phyloP scores from a whole-genome alignment of 2,888 invertebrate species.

The Tillus elongatus region DNA sequence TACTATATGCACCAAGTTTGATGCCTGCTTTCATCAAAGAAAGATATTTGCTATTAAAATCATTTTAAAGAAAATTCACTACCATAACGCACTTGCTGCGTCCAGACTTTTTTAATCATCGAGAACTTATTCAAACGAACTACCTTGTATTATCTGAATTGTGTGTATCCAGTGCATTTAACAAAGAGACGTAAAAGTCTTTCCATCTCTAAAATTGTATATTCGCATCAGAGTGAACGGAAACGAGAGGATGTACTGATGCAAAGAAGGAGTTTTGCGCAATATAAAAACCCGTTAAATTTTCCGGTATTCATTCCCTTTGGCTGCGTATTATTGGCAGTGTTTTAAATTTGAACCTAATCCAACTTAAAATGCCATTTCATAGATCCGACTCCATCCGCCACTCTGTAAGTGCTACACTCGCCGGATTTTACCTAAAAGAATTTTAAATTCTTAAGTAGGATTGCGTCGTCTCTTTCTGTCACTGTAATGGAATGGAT shows the following conservation, averaged over 20 bases:
- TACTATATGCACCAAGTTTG: too few species aligned
- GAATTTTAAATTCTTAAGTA: constrained; percentile 45
- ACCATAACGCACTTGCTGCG: too few species aligned
- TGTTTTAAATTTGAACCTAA: constrained; percentile 45
- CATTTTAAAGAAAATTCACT: too few species aligned
- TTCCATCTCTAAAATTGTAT: too few species aligned
- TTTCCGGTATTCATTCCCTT: constrained; percentile 34
- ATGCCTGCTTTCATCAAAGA: too few species aligned
- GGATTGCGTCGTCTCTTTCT: constrained; percentile 25
- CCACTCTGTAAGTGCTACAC: constrained; percentile 38
- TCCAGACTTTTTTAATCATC: too few species aligned
- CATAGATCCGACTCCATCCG: constrained; percentile 40
- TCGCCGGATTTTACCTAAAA: constrained; percentile 43
- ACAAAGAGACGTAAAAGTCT: constrained; percentile 13
- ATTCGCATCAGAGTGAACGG: constrained; percentile 18
- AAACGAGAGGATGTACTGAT: constrained; percentile 23
- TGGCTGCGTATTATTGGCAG: constrained; percentile 42
- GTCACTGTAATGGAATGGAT: constrained; percentile 10
- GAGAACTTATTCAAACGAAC: too few species aligned
- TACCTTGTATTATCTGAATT: too few species aligned
- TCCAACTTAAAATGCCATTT: constrained; percentile 47
- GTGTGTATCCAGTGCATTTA: constrained; percentile 9
- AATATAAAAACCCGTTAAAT: constrained; percentile 29
- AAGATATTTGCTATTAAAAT: too few species aligned
- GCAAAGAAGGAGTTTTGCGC: constrained; percentile 24